Base-by-base conservation (phyloP, 2,888 invertebrate species). In the Pristionchus japonicus region DNA sequence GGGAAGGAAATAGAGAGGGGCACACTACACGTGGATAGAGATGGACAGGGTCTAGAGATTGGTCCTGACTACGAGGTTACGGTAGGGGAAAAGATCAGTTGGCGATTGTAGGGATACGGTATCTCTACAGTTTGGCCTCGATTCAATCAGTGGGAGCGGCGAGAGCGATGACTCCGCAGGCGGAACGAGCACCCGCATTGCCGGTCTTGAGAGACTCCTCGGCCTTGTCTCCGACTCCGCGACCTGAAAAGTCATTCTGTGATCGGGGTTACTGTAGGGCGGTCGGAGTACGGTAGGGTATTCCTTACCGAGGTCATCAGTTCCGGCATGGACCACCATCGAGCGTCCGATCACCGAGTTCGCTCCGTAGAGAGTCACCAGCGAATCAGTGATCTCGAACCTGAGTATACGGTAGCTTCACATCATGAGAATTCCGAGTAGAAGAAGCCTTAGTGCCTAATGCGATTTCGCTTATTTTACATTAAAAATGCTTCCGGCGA, bases 121-220 rank as follows among this genome's bases (percentile, higher is more conserved):
- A 74, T 37, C 37, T 23, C 40, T 77, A 77, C 77, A 77, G 43
- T 85, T 15, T n/a, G n/a, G 85, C 85, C 43, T 43, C 31, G 64
- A 31, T 61, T 85, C 85, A 85, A 27, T 85, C 85, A 20, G 64
- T 64, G 70, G 86, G 86, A 3, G 86, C 86, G 20, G 86, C 86
- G 23, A 86, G 86, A 34, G 86, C 93, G 87, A 95, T 94, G 87
- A 94, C 91, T 88, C 95, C 95, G 88, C 95, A 95, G 20, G 94
- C 95, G 13, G 94, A 61, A 49, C 95, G 93, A 0, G 93, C 90
- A 0, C 95, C 95, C 27, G 95, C 94, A 88, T 95, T 95, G 49
- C 95, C 95, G 6, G 94, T 95, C 90, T 93, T 93, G 88, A 92
- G 89, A 88, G 94, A 95, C 88, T 93, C 94, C n/a, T 92, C 93